phyloP scores from a whole-genome alignment of 2,113 vertebrate genomes.

The Cyprinodon brontotheroides region DNA sequence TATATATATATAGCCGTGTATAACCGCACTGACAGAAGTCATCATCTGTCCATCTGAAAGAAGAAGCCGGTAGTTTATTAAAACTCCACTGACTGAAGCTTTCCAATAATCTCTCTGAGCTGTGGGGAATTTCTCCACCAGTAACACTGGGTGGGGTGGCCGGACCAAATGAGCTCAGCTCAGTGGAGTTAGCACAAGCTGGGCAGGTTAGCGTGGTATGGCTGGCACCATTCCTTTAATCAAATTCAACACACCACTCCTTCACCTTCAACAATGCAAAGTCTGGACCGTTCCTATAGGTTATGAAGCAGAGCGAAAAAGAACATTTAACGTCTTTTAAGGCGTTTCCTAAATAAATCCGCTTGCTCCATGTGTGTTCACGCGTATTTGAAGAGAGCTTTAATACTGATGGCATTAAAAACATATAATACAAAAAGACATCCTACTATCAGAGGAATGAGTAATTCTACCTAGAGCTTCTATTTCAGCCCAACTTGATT shows the following conservation, averaged over 20 bases:
- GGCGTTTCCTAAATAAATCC: background rate
- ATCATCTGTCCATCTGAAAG: background rate
- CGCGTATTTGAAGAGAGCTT: background rate
- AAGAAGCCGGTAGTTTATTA: background rate
- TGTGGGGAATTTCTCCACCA: background rate
- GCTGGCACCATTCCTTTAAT: constrained; percentile 61
- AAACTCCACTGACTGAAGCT: background rate
- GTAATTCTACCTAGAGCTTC: too few species aligned
- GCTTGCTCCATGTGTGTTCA: background rate
- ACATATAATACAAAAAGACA: background rate
- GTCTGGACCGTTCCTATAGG: background rate
- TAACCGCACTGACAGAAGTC: too few species aligned
- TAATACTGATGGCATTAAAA: background rate
- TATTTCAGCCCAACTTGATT: too few species aligned
- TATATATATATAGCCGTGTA: too few species aligned
- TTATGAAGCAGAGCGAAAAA: background rate
- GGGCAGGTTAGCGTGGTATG: constrained; percentile 46
- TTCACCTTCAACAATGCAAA: background rate
- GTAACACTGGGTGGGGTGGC: constrained; percentile 19
- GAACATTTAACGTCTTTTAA: background rate
- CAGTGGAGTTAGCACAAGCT: constrained; percentile 34
- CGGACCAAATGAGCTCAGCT: background rate
- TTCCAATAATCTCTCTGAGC: background rate
- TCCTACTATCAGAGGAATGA: background rate
- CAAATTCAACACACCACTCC: constrained; percentile 47